These are phyloP conservation scores for Falcunculus frontatus DNA, from an alignment of 2,113 vertebrate species.

Conservation along the genomic window DNA sequence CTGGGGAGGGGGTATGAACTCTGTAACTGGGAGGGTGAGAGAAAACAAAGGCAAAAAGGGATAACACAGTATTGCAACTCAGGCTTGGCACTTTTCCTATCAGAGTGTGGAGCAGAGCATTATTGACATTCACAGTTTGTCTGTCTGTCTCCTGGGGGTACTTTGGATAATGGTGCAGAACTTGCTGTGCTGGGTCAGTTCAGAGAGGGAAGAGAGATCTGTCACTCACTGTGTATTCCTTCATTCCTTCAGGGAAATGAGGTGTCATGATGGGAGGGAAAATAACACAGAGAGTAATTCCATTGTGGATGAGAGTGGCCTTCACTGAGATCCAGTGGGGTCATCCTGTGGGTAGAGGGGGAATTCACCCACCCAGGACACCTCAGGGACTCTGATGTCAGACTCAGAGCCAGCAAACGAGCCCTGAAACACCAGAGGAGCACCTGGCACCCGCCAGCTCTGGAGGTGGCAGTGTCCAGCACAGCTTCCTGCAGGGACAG, in stretches of 20 bases:
- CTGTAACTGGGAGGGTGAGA: fast-evolving
- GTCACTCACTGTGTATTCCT: background rate
- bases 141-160: background rate
- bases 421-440: background rate
- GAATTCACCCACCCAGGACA: background rate
- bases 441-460: background rate
- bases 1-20: background rate
- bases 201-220: background rate
- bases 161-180: background rate
- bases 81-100: background rate
- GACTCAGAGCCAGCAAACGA: background rate
- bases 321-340: background rate
- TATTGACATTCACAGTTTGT: background rate
- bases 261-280: background rate
- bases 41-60: background rate
- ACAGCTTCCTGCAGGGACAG: background rate
- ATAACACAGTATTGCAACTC: background rate
- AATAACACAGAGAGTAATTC: background rate
- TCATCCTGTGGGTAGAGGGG: background rate
- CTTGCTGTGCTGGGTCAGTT: background rate
- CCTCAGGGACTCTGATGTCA: background rate
- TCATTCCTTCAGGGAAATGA: background rate
- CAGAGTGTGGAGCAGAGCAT: background rate
- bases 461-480: background rate
- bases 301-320: background rate